Evolutionary conservation across 2,113 vertebrate species (phyloP).

Genomic region (Notarius quadriscutis): DNA sequence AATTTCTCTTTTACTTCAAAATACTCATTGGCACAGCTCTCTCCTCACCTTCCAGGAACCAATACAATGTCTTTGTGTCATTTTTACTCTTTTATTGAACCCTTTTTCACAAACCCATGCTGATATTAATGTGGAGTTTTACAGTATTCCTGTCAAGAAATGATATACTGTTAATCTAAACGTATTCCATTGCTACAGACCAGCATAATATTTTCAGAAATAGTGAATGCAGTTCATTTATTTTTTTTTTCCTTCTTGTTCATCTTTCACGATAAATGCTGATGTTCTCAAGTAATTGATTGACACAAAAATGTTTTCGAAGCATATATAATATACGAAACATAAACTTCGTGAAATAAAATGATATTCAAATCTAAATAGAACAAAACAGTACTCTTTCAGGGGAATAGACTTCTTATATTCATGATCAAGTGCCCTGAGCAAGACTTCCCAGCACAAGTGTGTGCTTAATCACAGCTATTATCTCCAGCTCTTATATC

Average conservation of each 20-base stretch:
- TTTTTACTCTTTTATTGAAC: conserved; percentile 14
- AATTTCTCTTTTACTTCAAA: conserved; percentile 2
- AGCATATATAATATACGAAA: background rate
- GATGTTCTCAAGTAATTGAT: background rate
- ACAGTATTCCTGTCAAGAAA: conserved; percentile 4
- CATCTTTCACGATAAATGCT: background rate
- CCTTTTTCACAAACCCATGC: conserved; percentile 8
- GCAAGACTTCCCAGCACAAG: conserved; percentile 44
- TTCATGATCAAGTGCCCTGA: conserved; percentile 43
- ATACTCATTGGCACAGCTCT: conserved; percentile 28
- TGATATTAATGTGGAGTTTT: conserved; percentile 32
- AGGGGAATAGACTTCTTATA: conserved; percentile 32
- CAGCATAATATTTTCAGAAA: conserved; percentile 9
- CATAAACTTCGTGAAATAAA: background rate
- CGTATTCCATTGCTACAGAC: conserved; percentile 66
- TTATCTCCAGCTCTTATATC: conserved; percentile 50
- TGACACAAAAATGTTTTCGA: background rate
- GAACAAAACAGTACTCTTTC: conserved; percentile 20
- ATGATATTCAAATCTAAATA: conserved; percentile 10
- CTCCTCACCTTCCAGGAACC: conserved; percentile 22
- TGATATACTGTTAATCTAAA: conserved; percentile 14
- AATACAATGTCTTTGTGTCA: conserved; percentile 23
- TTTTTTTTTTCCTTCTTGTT: background rate
- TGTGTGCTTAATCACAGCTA: conserved; percentile 46
- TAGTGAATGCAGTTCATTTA: background rate